phyloP scores from a whole-genome alignment of 2,888 invertebrate species.

The Acleris laterana region DNA sequence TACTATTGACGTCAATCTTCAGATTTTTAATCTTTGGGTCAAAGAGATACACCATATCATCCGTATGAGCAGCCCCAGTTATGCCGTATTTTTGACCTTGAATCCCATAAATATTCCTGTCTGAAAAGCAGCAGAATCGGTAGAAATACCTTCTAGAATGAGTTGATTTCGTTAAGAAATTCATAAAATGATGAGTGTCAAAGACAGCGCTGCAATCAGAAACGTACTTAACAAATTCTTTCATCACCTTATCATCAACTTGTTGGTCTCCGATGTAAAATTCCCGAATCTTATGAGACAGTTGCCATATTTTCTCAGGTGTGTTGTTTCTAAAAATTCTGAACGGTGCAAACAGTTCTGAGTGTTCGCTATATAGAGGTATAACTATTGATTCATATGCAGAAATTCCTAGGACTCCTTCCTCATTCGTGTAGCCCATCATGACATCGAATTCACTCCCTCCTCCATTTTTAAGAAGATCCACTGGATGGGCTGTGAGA shows the following conservation, averaged over 20 bases:
- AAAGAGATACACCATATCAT: slow-evolving; percentile 65
- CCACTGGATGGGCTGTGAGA: slow-evolving; percentile 43
- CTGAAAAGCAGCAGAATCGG: slow-evolving; percentile 55
- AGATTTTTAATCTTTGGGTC: slow-evolving; percentile 50
- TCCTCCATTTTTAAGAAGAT: slow-evolving; percentile 66
- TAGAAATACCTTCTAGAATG: slow-evolving; percentile 51
- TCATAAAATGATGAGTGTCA: slow-evolving; percentile 47
- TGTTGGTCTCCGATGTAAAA: slow-evolving; percentile 54
- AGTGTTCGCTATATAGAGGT: slow-evolving; percentile 1
- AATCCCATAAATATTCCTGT: slow-evolving; percentile 54
- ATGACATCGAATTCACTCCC: slow-evolving; percentile 85
- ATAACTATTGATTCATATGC: slow-evolving; percentile 45
- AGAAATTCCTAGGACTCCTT: slow-evolving; percentile 68
- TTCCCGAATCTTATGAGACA: slow-evolving; percentile 52
- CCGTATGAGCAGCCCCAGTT: slow-evolving; percentile 58
- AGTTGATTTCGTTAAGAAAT: slow-evolving; percentile 40
- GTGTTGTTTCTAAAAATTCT: slow-evolving; percentile 48
- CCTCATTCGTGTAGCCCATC: slow-evolving; percentile 87
- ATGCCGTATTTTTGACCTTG: slow-evolving; percentile 51
- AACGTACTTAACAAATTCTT: slow-evolving; percentile 48
- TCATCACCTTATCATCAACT: slow-evolving; percentile 44
- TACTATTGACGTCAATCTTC: slow-evolving; percentile 49
- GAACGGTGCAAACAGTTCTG: slow-evolving; percentile 56
- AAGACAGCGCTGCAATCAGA: slow-evolving; percentile 46
- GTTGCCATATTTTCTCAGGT: slow-evolving; percentile 46